Evolutionary conservation across 2,113 vertebrate species (phyloP).

Genomic region (Leucosticte australis): DNA sequence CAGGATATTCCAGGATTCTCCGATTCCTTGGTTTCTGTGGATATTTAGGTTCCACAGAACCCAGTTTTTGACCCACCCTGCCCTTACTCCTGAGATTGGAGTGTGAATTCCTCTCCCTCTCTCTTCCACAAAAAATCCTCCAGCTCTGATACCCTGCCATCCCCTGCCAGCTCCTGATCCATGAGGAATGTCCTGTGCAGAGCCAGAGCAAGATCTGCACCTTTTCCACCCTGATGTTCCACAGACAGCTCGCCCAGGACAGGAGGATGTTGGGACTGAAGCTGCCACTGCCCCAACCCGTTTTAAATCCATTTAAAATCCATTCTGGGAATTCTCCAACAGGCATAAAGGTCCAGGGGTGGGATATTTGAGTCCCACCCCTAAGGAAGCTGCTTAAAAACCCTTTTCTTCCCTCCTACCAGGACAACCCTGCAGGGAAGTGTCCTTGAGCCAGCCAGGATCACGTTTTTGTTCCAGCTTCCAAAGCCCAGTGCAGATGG

Average conservation of each 20-base stretch:
- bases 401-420: background rate
- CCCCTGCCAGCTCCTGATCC: background rate
- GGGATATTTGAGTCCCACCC: background rate
- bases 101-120: background rate
- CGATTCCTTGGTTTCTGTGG: background rate
- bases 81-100: background rate
- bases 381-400: background rate
- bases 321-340: background rate
- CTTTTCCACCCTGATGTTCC: background rate
- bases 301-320: background rate
- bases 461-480: background rate
- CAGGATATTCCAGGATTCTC: background rate
- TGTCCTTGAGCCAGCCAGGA: background rate
- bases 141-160: rapidly evolving
- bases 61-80: background rate
- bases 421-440: background rate
- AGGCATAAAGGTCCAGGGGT: background rate
- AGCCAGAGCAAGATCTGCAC: background rate
- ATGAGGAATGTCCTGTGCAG: background rate
- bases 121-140: background rate
- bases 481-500: background rate
- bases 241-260: background rate
- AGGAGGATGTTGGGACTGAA: background rate
- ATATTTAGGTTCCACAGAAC: background rate
- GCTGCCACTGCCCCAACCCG: background rate